Percentiles rank a stretch among this genome's conserved stretches.
phyloP scores from a whole-genome alignment of 2,113 vertebrate species.

The Lagenorhynchus albirostris region DNA sequence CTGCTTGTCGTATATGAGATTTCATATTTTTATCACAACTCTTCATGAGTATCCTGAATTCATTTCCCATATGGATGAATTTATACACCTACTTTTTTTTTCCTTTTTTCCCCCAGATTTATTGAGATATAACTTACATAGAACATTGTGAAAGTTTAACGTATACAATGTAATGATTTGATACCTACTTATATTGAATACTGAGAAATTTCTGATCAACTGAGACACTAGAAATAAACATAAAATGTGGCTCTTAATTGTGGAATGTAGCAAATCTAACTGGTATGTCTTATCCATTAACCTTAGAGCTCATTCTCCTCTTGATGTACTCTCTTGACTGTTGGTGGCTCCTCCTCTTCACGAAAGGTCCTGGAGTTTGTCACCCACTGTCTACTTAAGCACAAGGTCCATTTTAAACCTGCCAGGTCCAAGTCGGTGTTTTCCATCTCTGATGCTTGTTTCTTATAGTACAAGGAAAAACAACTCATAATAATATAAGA shows the following conservation, averaged over 20 bases:
- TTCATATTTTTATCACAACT: not conserved
- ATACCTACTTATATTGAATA: not conserved
- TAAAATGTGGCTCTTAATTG: not conserved
- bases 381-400: not conserved
- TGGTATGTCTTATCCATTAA: not conserved
- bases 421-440: not conserved
- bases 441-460: not conserved
- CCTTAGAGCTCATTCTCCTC: not conserved
- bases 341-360: not conserved
- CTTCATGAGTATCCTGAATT: constrained; percentile 9
- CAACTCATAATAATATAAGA: not conserved
- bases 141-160: not conserved
- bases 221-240: not conserved
- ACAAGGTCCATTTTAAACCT: not conserved
- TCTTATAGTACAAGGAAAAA: constrained; percentile 5
- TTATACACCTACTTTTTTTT: not conserved
- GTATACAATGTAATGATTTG: not conserved
- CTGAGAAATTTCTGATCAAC: not conserved
- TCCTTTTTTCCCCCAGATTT: not conserved
- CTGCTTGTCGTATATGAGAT: not conserved
- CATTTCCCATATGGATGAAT: constrained; percentile 12
- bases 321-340: not conserved
- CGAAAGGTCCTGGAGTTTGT: not conserved
- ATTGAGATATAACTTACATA: not conserved
- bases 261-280: not conserved